Evolutionary conservation across 2,113 vertebrate species (phyloP), one percentile per base, ranked within the genome.

Genomic region (Girardinichthys multiradiatus): DNA sequence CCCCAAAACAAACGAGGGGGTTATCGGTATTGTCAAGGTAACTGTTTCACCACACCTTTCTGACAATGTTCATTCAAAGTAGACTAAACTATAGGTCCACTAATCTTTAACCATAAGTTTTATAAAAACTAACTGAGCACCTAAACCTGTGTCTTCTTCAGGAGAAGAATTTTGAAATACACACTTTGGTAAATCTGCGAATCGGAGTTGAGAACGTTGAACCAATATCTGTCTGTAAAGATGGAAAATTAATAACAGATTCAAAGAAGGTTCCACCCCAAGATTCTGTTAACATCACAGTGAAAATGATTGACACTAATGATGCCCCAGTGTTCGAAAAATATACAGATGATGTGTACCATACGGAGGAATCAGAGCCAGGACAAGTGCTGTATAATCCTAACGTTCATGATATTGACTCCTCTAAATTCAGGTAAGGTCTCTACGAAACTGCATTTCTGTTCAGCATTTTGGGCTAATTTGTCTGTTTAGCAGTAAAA

Each of bases 11-110:
- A 96, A 95, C 12, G 94, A 95, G 27, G 96, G 95, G 1, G 73
- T 97, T 60, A 57, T 97, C 37, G 92, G 71, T 14, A 63, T 97
- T 15, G 48, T 94, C 42, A 91, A 96, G 96, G 96, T 96, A 93
- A 72, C 6, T 51, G 10, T 24, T 26, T 37, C 54, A 71, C 1
- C 35, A 17, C 37, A 0, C 4, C 21, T 17, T 15, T 63, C 4
- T 69, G 1, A 76, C 31, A 57, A 1, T 3, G 24, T 39, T 57
- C 0, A 42, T 51, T 68, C 17, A 59, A 21, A 33, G 7, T 28
- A 15, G 3, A 15, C 2, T n/a, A 65, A 45, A 10, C 14, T 45
- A 45, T 45, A 15, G 5, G 26, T 29, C 30, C 19, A 57, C 28
- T 0, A 73, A 70, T 11, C 4, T 35, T 64, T 30, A 10, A 42